phyloP scores from a whole-genome alignment of 2,113 vertebrate species.

The Pelusios castaneus region DNA sequence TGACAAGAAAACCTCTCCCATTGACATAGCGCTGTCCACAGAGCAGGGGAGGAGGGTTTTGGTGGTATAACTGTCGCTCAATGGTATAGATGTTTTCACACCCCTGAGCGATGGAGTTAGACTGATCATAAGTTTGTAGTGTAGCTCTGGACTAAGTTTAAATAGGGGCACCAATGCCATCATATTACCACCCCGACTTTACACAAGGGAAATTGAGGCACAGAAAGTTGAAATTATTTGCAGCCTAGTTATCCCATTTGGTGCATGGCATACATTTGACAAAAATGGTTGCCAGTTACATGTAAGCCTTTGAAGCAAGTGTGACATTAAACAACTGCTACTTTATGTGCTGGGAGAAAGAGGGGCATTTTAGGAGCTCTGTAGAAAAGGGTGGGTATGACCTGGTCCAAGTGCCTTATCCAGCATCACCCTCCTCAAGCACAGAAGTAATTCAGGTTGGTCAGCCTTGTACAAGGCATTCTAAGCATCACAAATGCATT shows the following conservation, averaged over 20 bases:
- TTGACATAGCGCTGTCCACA: background rate
- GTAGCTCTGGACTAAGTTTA: background rate
- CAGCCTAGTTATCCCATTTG: background rate
- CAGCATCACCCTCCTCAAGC: background rate
- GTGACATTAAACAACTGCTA: background rate
- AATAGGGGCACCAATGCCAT: background rate
- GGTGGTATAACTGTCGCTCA: background rate
- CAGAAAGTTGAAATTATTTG: background rate
- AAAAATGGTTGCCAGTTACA: fast-evolving
- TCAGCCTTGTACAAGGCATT: too few species aligned
- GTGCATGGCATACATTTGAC: background rate
- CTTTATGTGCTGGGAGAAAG: background rate
- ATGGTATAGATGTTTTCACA: background rate
- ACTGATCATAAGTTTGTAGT: background rate
- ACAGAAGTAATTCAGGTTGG: too few species aligned
- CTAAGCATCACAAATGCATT: too few species aligned
- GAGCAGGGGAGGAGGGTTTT: background rate
- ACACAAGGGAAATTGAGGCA: background rate
- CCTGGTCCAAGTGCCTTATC: background rate
- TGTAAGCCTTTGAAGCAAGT: background rate
- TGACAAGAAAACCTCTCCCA: too few species aligned
- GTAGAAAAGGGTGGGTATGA: background rate
- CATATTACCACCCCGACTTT: background rate
- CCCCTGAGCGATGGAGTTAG: background rate
- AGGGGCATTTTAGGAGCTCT: background rate